Conservation (phyloP, 2,888 invertebrate species). For the Melitaea athalia region DNA sequence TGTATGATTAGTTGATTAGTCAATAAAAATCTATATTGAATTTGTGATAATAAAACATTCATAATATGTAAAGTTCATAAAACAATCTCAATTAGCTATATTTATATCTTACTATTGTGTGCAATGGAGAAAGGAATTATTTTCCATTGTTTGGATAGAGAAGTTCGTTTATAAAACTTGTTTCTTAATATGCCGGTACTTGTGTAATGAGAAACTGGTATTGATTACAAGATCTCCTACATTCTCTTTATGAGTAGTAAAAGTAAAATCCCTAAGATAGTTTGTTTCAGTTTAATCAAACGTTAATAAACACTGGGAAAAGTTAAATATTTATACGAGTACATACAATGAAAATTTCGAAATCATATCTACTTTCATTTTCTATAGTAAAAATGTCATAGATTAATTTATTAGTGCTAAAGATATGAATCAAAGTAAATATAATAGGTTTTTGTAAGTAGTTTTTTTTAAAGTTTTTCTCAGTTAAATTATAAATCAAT, state of each 20-base stretch:
- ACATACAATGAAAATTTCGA: no score
- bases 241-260: slow-evolving; percentile 1
- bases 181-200: neutral
- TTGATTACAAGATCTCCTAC: slow-evolving; percentile 9
- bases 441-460: no score
- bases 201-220: slow-evolving; percentile 1
- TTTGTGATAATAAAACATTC: no score
- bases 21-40: no score
- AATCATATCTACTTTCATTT: no score
- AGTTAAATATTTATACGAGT: no score
- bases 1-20: no score
- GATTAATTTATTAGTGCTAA: no score
- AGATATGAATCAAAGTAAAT: no score
- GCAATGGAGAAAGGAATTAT: neutral
- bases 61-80: neutral
- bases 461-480: no score
- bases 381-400: no score
- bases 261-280: neutral
- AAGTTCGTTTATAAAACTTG: neutral
- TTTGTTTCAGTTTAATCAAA: neutral
- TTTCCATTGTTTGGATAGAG: slow-evolving; percentile 1
- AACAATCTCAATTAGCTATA: neutral
- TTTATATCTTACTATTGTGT: neutral
- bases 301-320: neutral
- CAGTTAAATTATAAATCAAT: no score